Conservation (phyloP, 1,140 invertebrate genomes). For the Saccostrea cuccullata region DNA sequence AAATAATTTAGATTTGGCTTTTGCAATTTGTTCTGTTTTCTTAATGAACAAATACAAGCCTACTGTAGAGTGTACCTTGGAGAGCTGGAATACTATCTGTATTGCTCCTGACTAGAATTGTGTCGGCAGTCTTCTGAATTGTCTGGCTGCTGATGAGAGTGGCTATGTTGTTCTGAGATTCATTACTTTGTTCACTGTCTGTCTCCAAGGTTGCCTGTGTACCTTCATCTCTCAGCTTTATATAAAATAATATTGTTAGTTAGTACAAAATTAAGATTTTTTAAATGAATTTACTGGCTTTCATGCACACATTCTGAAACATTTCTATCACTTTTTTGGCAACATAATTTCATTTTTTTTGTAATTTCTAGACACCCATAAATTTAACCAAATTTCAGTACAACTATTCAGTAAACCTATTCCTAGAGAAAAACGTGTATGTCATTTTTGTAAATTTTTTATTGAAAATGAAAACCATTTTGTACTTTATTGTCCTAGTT, state of each 20-base stretch:
- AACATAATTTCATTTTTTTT: neutral
- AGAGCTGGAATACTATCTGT: conserved; percentile 5
- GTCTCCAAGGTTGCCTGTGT: conserved; percentile 45
- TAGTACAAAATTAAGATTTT: neutral
- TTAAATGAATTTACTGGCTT: neutral
- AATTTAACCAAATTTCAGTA: no score
- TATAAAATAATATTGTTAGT: neutral
- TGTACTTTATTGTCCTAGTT: no score
- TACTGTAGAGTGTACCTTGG: neutral
- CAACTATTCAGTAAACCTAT: no score
- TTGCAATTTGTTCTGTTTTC: no score
- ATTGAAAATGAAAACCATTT: no score
- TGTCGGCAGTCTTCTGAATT: neutral
- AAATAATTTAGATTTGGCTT: no score
- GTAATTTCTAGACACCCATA: neutral
- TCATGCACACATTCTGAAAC: neutral
- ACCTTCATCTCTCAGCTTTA: conserved; percentile 28
- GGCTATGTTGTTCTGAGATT: conserved; percentile 19
- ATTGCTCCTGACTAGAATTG: conserved; percentile 12
- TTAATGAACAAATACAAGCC: neutral
- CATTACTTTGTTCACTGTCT: conserved; percentile 49
- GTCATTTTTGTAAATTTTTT: no score
- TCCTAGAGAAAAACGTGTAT: no score
- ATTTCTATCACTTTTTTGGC: neutral
- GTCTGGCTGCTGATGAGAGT: conserved; percentile 24